Conservation (phyloP, 2,113 vertebrate genomes). For the Gila orcuttii region DNA sequence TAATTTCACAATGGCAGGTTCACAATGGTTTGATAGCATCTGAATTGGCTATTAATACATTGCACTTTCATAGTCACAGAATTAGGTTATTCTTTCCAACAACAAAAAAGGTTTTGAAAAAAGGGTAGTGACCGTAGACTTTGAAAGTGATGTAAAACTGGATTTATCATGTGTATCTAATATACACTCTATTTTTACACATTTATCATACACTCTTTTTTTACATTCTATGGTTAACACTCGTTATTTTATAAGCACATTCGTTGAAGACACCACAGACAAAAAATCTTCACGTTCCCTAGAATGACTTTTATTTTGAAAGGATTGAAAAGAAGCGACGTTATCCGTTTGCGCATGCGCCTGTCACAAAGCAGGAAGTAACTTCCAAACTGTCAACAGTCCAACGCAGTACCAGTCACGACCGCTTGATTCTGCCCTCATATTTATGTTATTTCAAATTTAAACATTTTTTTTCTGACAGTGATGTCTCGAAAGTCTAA, state of each 20-base stretch:
- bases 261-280: neutral
- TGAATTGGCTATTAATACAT: neutral
- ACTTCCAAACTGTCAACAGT: conserved; percentile 28
- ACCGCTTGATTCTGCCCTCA: conserved; percentile 45
- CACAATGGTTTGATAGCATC: neutral
- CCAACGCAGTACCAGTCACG: conserved; percentile 13
- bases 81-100: too few species aligned
- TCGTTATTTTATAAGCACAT: neutral
- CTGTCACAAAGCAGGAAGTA: conserved; percentile 69
- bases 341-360: conserved; percentile 2
- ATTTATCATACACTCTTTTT: neutral
- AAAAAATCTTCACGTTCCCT: neutral
- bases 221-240: neutral
- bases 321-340: neutral
- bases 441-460: neutral
- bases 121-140: too few species aligned
- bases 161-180: neutral
- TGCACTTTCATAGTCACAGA: neutral
- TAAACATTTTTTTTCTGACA: neutral
- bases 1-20: neutral
- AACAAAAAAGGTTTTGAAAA: too few species aligned
- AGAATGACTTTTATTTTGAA: conserved; percentile 32
- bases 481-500: conserved; percentile 83
- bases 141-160: neutral
- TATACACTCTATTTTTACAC: neutral